Base-by-base conservation (phyloP, 2,797 vertebrate genomes). In the Pitangus sulphuratus region DNA sequence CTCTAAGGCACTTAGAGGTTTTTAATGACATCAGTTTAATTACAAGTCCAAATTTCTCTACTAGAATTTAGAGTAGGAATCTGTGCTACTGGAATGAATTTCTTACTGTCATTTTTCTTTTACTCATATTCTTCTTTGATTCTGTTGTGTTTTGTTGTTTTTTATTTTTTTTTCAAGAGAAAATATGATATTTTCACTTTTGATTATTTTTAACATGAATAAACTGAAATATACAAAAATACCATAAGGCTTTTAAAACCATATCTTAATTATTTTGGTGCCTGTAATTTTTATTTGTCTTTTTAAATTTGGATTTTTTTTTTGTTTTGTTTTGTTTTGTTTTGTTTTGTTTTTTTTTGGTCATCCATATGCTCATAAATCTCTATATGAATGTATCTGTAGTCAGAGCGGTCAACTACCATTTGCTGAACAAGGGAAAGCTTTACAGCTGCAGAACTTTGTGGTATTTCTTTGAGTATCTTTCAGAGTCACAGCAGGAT, bases 401-500 rank as follows among this genome's bases (percentile, higher is more conserved):
- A 65, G 21, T 54, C 4, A 12, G 47, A 71, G 42, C 5, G 74
- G 25, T 30, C 5, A 2, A 51, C 22, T 31, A 4, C 28, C 4
- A 18, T 60, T 86, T 94, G 5, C 24, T 81, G 58, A 57, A 30
- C 17, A 35, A 8, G 17, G 10, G 6, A 24, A 76, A 78, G 37
- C 0, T 82, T 86, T 82, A 58, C 8, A 72, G n/a, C 31, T 89
- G 72, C 37, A 62, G 44, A 84, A 76, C n/a, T 84, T 57, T 82
- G 30, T 28, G 50, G 10, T 3, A 11, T 72, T 82, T 88, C 80
- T 92, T 64, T 72, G 47, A 76, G 11, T 58, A 24, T 74, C 65
- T 45, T 86, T 91, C 53, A 75, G 57, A 70, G 42, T 75, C 74
- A 70, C 66, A 89, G 62, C n/a, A 94, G 70, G 70, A 30, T 42